Base-by-base conservation (phyloP, 2,888 invertebrate species). In the Listrodromus nycthemerus region DNA sequence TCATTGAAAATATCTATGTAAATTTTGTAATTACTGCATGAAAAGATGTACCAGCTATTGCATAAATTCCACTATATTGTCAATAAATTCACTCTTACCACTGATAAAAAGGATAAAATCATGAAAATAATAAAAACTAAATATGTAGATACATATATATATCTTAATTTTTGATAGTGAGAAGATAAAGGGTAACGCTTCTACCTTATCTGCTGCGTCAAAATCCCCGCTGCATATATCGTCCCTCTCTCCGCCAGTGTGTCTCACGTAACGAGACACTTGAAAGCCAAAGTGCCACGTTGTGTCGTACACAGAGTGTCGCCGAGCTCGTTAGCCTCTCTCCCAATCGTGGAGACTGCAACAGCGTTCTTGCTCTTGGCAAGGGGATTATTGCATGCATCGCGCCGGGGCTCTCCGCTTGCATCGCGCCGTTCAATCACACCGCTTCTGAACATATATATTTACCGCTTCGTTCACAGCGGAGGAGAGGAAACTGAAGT, bases 261-360 rank as follows among this genome's bases (percentile, higher is more conserved):
- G 77, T 67, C 41, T 55, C 75, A 10, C 66, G 37, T 80, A 83
- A 83, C 77, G 80, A 80, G 80, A 61, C 76, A 77, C 73, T 74
- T 63, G 63, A 65, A 63, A 74, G 66, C 65, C 69, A 70, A 80
- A 84, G 81, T 80, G 73, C 69, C 58, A 78, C 69, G 73, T 74
- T 80, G 74, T 77, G 84, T 83, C 76, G 52, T 58, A 66, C 61
- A 16, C 63, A 27, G 52, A 48, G 63, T 48, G 63, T 74, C 63
- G 61, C 48, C 19, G 33, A n/a, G 63, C 61, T 74, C 74, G 74
- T 74, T 74, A 74, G 74, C 74, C 61, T 61, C 55, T 55, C 41
- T 41, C 41, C 61, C 63, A 30, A 45, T 74, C 61, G 63, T 21
- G 74, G 48, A 27, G 74, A 63, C 61, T 74, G 8, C 24, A 63